Evolutionary conservation across 2,888 invertebrate species (phyloP), one percentile per base, ranked within the genome.

Genomic region (Limnephilus rhombicus): DNA sequence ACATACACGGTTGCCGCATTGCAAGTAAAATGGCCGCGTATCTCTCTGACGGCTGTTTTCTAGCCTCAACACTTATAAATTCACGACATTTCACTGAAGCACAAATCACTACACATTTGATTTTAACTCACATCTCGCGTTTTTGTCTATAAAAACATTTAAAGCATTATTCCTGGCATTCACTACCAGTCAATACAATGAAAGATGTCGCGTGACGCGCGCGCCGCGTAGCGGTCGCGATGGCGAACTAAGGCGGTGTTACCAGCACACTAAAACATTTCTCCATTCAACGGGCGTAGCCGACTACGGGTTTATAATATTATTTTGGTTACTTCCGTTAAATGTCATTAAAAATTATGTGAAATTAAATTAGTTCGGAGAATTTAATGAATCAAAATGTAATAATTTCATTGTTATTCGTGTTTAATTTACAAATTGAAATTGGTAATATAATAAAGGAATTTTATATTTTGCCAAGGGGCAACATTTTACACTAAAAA

Each of bases 1-100:
- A 96, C 96, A 96, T 96, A 97, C 97, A 97, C 97, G 96, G 97
- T 96, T 97, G 97, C 97, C 97, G 97, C 97, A 97, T 97, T 97
- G 97, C 96, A 96, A 96, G 96, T 96, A 97, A 97, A 97, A 97
- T 97, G 97, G 97, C 97, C 97, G 97, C 97, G 96, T 96, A 96
- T 91, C 92, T 90, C 92, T 96, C 95, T 95, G 96, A 95, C 95
- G 96, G 96, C 96, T 95, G 95, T 95, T 94, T 96, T 95, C 95
- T 95, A 95, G 95, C 96, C 96, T 96, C 95, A 95, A 96, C 95
- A 96, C 96, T 96, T 96, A 95, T 96, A 96, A 94, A 95, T 95
- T 95, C 95, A 95, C 96, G 96, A 96, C 94, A 95, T 96, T 95
- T 95, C 96, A 96, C 96, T 95, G 96, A 96, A 95, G 95, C 95